These are phyloP conservation scores for Iphiclides podalirius DNA, from an alignment of 2,888 invertebrate species.

Conservation along the genomic window DNA sequence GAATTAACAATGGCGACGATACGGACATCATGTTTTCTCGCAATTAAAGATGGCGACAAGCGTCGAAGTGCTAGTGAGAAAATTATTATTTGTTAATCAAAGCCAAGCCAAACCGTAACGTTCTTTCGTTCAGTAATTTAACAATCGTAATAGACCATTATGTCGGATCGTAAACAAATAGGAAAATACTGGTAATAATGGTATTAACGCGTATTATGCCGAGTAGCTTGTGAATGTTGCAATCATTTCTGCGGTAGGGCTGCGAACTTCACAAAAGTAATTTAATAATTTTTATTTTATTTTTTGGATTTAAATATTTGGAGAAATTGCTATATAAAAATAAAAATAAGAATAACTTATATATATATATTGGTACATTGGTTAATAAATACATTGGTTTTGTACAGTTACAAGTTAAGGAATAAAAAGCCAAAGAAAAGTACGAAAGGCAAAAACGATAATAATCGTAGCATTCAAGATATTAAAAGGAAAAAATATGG, in stretches of 20 bases:
- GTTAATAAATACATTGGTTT: too few species aligned
- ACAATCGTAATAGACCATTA: slow-evolving; percentile 46
- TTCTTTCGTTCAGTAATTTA: slow-evolving; percentile 39
- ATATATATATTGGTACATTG: too few species aligned
- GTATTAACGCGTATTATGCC: slow-evolving; percentile 51
- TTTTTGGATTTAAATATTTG: too few species aligned
- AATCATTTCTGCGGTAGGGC: slow-evolving; percentile 11
- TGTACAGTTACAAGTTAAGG: too few species aligned
- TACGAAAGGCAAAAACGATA: too few species aligned
- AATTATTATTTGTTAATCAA: slow-evolving; percentile 35
- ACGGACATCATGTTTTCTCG: slow-evolving; percentile 8
- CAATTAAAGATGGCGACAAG: slow-evolving; percentile 20
- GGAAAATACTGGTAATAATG: slow-evolving; percentile 51
- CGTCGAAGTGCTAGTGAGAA: slow-evolving; percentile 7
- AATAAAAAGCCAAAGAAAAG: background rate
- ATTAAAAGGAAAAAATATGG: too few species aligned
- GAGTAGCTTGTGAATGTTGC: slow-evolving; percentile 25
- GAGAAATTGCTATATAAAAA: too few species aligned
- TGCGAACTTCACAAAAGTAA: too few species aligned
- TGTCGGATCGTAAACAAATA: slow-evolving; percentile 56
- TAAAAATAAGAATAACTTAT: too few species aligned
- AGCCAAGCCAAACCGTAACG: slow-evolving; percentile 29
- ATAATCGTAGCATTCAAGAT: too few species aligned
- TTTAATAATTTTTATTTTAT: too few species aligned
- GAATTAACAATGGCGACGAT: background rate